Evolutionary conservation across 2,113 vertebrate species (phyloP), one percentile per base, ranked within the genome.

Genomic region (Periophthalmodon schlosseri): DNA sequence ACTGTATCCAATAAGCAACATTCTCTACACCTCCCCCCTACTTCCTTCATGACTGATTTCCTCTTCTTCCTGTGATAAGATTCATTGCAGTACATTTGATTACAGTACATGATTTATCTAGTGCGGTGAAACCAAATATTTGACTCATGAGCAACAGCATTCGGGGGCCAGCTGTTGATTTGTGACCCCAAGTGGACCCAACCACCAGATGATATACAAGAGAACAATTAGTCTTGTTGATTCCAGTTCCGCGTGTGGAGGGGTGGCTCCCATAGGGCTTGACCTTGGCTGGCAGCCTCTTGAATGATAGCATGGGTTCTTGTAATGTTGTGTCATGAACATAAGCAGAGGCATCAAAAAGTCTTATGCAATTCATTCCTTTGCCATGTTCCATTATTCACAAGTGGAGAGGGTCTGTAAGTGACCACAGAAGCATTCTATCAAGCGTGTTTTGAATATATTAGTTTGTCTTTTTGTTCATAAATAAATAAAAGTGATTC

Each of bases 61-160:
- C 78, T 77, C 75, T 44, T 74, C 84, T 89, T 91, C 86, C 88
- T 86, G 75, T 68, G 91, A 92, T 92, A 92, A 92, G 81, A 84
- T 76, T 86, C 52, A 70, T 86, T 83, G 84, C 82, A 69, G 76
- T 78, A 12, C 66, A 74, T 84, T 86, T 39, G 23, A 74, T 83
- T 86, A 46, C 79, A 78, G 47, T 50, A 68, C 61, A 67, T 79
- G 56, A 71, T 81, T 91, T 89, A 86, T 91, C 88, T 87, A 89
- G 90, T 90, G 15, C 58, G 70, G 65, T 0, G 1, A 80, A 72
- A 63, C 36, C 39, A 58, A 75, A 78, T 76, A 58, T 70, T 69
- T 72, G 74, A 79, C 65, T 54, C 18, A 68, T 70, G 68, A 24
- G 54, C 20, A 72, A 70, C 54, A 60, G 74, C 75, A 44, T 57